Base-by-base conservation (phyloP, 2,888 invertebrate species). In the Tuberolachnus salignus region DNA sequence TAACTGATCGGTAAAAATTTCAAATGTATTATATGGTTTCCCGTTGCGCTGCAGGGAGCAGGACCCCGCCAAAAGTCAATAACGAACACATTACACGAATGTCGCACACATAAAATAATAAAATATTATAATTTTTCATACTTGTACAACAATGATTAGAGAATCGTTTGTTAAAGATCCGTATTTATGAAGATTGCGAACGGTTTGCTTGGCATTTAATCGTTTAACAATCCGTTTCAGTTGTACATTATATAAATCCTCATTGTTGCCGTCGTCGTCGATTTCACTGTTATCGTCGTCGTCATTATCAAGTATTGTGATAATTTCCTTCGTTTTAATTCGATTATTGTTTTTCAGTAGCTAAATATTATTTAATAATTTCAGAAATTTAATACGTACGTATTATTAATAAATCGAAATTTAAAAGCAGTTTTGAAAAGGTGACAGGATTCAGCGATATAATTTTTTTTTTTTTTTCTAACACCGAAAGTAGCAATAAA, bases 141-240 rank as follows among this genome's bases (percentile, higher is more conserved):
- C 95, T 90, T 96, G 94, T 85, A 94, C 89, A 44, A 95, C 94
- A 83, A 97, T 92, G 83, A 97, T 91, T 84, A 94, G 90, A 72
- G 94, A 93, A 86, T 94, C 93, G 83, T 91, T 91, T 84, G 91
- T 91, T 81, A 96, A 88, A 11, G 95, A 92, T 1, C 96, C 97
- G 86, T 93, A 97, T 74, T 91, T 89, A 82, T 96, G 94, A 85
- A 94, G 92, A 87, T 98, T 98, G 86, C 92, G 89, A 81, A 97
- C 92, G 81, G 89, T 89, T 87, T 97, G 95, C 83, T 92, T 90
- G 49, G 90, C 89, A 86, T 97, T 97, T 21, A 80, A 69, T 53
- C 66, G 81, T 19, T 89, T 88, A 82, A 96, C 92, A 82, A 90
- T 90, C 80, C 89, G 88, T 73, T 42, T 63, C 42, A 63, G 19